Evolutionary conservation across 2,113 vertebrate species (phyloP), one percentile per base, ranked within the genome.

Genomic region (Herpetotheres cachinnans): DNA sequence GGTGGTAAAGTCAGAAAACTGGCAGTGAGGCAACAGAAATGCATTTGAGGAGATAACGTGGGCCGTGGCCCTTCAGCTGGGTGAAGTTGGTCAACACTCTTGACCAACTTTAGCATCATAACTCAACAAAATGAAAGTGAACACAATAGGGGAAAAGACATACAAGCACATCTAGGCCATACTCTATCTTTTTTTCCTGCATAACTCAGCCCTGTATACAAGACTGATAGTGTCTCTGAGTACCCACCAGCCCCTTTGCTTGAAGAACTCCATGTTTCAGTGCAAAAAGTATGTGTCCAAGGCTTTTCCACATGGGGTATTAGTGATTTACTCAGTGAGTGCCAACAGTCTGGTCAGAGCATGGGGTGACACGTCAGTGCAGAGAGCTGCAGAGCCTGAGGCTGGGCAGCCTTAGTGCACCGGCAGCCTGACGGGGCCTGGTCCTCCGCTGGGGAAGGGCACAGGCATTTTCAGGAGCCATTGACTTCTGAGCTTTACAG

Each of bases 291-390:
- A 4, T 22, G 4, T 21, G 50, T 30, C 27, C 11, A 36, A 12
- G 32, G 24, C n/a, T 88, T 78, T 92, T 70, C 14, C 9, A 14
- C 7, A 14, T 1, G 3, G 20, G 10, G 3, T 49, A 22, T 50
- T 69, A 61, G 13, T 32, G 44, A 67, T 80, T 69, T 54, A 62
- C 30, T 71, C 16, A 24, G 38, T 44, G 58, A 32, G 16, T 42
- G n/a, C 7, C 34, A 78, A 8, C 6, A 44, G 22, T 38, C 40
- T 46, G 20, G 8, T 29, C 20, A 26, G 22, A 76, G 16, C 32
- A 58, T 0, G 0, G 30, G 34, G 11, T 0, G 4, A 11, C 1
- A 4, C 15, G 20, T 80, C 0, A 0, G 6, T 5, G 4, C 5
- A 22, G 32, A 66, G 27, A 2, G 0, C 25, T 90, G 38, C 26